Evolutionary conservation across 2,797 vertebrate genomes (phyloP).

Genomic region (Hyperoplus lanceolatus): DNA sequence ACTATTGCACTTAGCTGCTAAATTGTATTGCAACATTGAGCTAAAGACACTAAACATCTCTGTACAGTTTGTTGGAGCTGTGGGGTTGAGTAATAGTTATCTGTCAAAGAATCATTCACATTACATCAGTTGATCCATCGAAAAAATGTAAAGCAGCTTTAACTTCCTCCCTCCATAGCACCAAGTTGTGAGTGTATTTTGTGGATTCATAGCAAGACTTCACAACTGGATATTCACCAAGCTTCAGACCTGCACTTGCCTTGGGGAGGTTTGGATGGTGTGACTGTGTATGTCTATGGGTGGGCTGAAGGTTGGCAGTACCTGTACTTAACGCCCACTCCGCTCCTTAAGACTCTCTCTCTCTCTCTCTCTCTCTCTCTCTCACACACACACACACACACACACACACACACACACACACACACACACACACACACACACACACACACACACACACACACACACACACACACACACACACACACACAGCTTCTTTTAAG

Average conservation of each 20-base stretch:
- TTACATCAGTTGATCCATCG: neutral
- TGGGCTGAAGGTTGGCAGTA: conserved; percentile 70
- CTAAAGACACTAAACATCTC: neutral
- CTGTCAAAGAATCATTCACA: neutral
- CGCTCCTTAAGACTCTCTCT: conserved; percentile 27
- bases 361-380: no score
- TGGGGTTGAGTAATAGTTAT: neutral
- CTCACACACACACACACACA: no score
- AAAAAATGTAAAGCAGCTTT: conserved; percentile 5
- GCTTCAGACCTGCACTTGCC: conserved; percentile 26
- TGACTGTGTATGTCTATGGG: conserved; percentile 28
- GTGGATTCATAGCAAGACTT: neutral
- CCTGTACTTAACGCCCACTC: conserved; percentile 65
- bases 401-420: no score
- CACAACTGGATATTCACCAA: conserved; percentile 1
- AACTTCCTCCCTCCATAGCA: neutral
- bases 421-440: no score
- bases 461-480: conserved; percentile 7
- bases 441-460: no score
- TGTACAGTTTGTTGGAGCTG: neutral
- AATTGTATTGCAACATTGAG: neutral
- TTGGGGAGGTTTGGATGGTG: conserved; percentile 15
- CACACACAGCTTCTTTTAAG: conserved; percentile 39
- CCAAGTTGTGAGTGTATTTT: neutral
- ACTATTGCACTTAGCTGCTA: neutral